These are phyloP conservation scores for Nematolebias whitei DNA, from an alignment of 2,113 vertebrate species.

Conservation along the genomic window DNA sequence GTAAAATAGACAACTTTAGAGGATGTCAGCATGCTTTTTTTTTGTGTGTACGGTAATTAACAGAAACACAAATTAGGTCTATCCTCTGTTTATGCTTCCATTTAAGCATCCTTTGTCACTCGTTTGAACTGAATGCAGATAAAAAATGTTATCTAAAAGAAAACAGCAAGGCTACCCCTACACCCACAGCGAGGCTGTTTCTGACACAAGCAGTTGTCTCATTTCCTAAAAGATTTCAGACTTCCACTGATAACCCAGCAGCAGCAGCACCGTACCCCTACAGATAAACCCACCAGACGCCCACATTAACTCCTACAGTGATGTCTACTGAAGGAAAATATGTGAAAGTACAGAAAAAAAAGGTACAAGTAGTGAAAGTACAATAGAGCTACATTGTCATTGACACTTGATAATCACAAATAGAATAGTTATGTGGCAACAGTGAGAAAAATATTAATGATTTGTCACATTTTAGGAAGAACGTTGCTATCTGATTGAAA, in stretches of 20 bases:
- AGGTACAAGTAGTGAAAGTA: too few relatives aligned
- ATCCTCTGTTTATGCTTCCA: conserved; percentile 8
- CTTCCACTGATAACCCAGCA: conserved; percentile 60
- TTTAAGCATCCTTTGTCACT: conserved; percentile 42
- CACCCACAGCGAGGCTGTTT: conserved; percentile 3
- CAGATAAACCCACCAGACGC: conserved; percentile 60
- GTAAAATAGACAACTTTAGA: background rate
- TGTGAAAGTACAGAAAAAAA: conserved; percentile 34
- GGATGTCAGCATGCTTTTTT: too few relatives aligned
- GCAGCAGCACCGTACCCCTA: conserved; percentile 22
- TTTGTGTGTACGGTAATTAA: too few relatives aligned
- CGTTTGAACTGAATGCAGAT: conserved; percentile 54
- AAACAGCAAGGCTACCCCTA: conserved; percentile 18
- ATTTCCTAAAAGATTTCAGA: conserved; percentile 40
- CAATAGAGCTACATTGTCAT: too few relatives aligned
- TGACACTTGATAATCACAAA: too few relatives aligned
- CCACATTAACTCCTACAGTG: conserved; percentile 27
- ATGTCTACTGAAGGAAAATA: conserved; percentile 5
- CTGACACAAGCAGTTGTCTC: conserved; percentile 60
- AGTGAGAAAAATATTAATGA: too few relatives aligned
- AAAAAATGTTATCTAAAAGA: conserved; percentile 64
- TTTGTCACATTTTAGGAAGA: too few relatives aligned
- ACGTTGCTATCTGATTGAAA: too few relatives aligned
- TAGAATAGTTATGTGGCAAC: too few relatives aligned
- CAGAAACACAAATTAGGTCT: background rate